Percentiles rank a stretch among this genome's conserved stretches.
Conservation (phyloP, 2,888 invertebrate genomes). For the Xestia ashworthii region DNA sequence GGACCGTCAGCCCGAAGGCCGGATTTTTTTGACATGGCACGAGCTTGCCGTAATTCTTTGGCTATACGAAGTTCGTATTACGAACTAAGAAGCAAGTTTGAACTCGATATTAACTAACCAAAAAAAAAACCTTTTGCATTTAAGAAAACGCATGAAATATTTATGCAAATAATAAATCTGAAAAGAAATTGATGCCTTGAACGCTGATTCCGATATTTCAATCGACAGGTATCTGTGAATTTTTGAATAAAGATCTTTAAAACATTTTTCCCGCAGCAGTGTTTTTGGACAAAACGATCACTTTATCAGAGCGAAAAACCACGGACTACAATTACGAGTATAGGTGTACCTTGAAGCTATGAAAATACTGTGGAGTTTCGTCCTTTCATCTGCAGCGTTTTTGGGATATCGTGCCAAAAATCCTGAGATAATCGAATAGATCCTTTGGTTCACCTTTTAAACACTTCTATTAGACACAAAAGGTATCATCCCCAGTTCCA, state of each 20-base stretch:
- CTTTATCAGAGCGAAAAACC: background rate
- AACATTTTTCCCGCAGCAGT: background rate
- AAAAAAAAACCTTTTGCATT: background rate
- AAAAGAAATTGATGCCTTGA: conserved; percentile 10
- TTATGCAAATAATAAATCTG: background rate
- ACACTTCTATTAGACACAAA: background rate
- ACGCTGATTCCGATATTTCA: background rate
- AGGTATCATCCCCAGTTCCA: background rate
- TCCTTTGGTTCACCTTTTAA: background rate
- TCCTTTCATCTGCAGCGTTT: conserved; percentile 1
- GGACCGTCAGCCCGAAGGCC: background rate
- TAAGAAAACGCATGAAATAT: background rate
- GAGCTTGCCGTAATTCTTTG: background rate
- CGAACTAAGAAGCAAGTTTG: background rate
- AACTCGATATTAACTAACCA: background rate
- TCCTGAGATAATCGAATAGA: background rate
- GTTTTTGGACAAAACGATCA: too few relatives aligned
- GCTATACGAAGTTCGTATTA: background rate
- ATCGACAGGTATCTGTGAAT: conserved; percentile 2
- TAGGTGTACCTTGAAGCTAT: conserved; percentile 3
- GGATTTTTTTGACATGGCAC: background rate
- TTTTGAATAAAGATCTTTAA: background rate
- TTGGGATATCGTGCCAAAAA: background rate
- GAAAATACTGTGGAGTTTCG: background rate
- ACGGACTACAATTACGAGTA: background rate